These are phyloP conservation scores for Drosophila varians DNA, from an alignment of 1,140 invertebrate genomes.

Conservation along the genomic window DNA sequence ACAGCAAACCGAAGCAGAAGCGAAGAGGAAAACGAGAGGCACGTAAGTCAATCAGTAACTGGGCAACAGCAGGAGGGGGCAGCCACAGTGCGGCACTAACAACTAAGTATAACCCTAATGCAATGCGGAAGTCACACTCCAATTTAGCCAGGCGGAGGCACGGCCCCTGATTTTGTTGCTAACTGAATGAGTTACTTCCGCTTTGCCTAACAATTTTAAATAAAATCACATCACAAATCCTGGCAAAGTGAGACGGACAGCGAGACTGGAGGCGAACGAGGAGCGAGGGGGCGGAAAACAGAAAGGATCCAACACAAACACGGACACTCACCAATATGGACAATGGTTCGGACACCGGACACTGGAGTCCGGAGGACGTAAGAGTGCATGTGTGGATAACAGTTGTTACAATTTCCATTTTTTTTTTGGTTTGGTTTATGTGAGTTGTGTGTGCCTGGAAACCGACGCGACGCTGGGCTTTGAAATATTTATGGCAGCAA, in stretches of 20 bases:
- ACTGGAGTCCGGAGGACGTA: not conserved
- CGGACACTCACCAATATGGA: conserved; percentile 41
- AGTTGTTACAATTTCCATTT: conserved; percentile 29
- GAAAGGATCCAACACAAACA: conserved; percentile 15
- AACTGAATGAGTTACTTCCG: conserved; percentile 80
- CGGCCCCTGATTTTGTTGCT: conserved; percentile 72
- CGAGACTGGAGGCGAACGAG: not conserved
- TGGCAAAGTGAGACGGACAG: not conserved
- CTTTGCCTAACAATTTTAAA: conserved; percentile 76
- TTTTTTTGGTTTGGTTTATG: not conserved
- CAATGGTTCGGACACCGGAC: not conserved
- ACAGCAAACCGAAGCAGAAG: conserved; percentile 62
- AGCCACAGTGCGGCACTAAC: conserved; percentile 29
- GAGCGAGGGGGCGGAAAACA: not conserved
- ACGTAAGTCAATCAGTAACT: conserved; percentile 77
- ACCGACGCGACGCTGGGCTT: conserved; percentile 37
- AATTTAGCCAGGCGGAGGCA: conserved; percentile 50
- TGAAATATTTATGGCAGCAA: conserved; percentile 52
- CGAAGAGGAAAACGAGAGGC: conserved; percentile 64
- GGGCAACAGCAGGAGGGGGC: conserved; percentile 37
- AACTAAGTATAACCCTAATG: conserved; percentile 71
- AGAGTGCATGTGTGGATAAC: conserved; percentile 24
- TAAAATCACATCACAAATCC: conserved; percentile 60
- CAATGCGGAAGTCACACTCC: conserved; percentile 79
- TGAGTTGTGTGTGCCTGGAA: conserved; percentile 1